phyloP scores from a whole-genome alignment of 2,888 invertebrate genomes.

The Andrena minutula region DNA sequence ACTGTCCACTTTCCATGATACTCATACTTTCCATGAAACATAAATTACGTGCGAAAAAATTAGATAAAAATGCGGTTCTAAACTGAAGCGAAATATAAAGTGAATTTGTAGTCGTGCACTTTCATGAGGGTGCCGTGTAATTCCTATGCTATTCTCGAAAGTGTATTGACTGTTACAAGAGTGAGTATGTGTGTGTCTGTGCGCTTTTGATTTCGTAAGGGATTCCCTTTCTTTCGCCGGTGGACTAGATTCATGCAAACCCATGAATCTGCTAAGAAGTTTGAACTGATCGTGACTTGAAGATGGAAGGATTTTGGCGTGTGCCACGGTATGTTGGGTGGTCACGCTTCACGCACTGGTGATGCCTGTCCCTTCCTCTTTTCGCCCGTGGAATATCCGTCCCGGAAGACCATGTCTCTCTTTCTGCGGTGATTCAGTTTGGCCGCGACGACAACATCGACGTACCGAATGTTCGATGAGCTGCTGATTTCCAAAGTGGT shows the following conservation, averaged over 20 bases:
- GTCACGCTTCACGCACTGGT: slow-evolving; percentile 84
- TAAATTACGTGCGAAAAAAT: neutral
- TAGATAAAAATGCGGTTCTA: neutral
- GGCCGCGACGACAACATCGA: slow-evolving; percentile 67
- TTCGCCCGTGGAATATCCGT: slow-evolving; percentile 74
- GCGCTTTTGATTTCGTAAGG: neutral
- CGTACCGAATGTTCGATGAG: slow-evolving; percentile 50
- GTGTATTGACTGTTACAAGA: neutral
- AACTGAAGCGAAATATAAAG: neutral
- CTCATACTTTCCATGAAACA: slow-evolving; percentile 30
- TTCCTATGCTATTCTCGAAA: neutral
- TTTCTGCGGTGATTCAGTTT: slow-evolving; percentile 73
- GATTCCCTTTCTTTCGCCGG: neutral
- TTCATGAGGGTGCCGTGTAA: neutral
- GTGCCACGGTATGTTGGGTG: slow-evolving; percentile 80
- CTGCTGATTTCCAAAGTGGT: slow-evolving; percentile 24
- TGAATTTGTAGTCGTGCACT: neutral
- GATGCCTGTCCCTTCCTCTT: slow-evolving; percentile 84
- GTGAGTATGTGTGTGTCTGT: neutral
- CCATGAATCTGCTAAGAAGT: slow-evolving; percentile 38
- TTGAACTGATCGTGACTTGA: slow-evolving; percentile 25
- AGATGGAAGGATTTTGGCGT: slow-evolving; percentile 81
- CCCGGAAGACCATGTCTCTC: slow-evolving; percentile 77
- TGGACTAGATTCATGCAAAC: neutral
- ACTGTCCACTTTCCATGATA: slow-evolving; percentile 54